phyloP scores from a whole-genome alignment of 1,140 invertebrate species.

The Lasioglossum baleicum region DNA sequence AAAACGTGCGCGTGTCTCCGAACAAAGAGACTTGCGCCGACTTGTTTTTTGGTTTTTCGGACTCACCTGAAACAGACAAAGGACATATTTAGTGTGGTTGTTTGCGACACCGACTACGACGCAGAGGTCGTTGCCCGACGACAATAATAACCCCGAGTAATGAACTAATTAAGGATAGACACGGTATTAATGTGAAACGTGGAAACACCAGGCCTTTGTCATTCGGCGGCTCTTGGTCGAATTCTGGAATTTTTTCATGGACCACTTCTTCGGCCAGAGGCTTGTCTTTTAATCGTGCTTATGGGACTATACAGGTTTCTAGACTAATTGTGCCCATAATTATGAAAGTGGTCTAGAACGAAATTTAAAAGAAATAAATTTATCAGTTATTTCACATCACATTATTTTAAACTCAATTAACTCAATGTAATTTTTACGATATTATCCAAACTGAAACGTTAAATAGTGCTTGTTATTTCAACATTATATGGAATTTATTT shows the following conservation, averaged over 20 bases:
- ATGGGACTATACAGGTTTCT: no score
- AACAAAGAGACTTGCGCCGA: neutral
- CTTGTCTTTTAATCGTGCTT: no score
- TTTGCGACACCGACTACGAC: conserved; percentile 13
- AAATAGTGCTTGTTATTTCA: no score
- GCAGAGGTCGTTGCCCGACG: conserved; percentile 14
- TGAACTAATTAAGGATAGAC: conserved; percentile 53
- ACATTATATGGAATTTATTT: no score
- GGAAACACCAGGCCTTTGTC: neutral
- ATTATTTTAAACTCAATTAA: no score
- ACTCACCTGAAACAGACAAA: conserved; percentile 66
- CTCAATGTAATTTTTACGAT: no score
- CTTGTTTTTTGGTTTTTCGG: neutral
- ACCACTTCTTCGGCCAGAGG: no score
- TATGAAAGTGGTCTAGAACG: no score
- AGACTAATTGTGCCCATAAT: no score
- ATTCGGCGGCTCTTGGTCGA: neutral
- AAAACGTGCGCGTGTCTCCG: neutral
- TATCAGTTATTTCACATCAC: no score
- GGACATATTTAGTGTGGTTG: conserved; percentile 3
- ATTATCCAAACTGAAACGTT: no score
- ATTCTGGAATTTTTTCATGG: neutral
- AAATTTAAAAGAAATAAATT: no score
- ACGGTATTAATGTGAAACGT: neutral
- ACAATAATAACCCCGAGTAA: conserved; percentile 33